Evolutionary conservation across 2,888 invertebrate genomes (phyloP).

Genomic region (Electrophaes corylata): DNA sequence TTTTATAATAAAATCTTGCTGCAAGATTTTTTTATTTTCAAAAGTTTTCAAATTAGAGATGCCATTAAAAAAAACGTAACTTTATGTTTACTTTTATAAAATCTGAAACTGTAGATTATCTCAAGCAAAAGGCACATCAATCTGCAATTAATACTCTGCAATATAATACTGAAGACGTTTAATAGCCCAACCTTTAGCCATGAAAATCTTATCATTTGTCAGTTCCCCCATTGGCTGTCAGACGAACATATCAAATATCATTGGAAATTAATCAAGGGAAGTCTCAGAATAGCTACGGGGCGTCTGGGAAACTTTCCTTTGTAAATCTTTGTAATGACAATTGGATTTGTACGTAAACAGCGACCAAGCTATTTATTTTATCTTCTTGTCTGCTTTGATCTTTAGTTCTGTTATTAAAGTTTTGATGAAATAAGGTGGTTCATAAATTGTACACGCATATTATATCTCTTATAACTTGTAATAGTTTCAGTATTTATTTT

Average conservation of each 20-base stretch:
- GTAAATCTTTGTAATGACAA: slow-evolving; percentile 33
- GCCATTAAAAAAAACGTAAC: no score
- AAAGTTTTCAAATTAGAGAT: no score
- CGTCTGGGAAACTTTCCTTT: slow-evolving; percentile 45
- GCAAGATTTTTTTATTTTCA: no score
- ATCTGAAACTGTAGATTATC: neutral
- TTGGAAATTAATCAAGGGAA: slow-evolving; percentile 74
- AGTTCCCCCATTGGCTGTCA: slow-evolving; percentile 64
- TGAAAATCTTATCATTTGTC: slow-evolving; percentile 78
- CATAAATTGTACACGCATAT: neutral
- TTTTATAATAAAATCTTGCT: no score
- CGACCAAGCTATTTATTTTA: slow-evolving; percentile 37
- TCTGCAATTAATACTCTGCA: slow-evolving; percentile 56
- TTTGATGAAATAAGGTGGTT: slow-evolving; percentile 2
- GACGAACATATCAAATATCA: slow-evolving; percentile 80
- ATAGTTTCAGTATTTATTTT: no score
- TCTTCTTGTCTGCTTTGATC: slow-evolving; percentile 36
- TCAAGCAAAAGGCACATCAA: slow-evolving; percentile 30
- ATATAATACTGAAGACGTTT: slow-evolving; percentile 65
- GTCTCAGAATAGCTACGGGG: slow-evolving; percentile 48
- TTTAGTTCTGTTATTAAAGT: slow-evolving; percentile 27
- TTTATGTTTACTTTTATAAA: no score
- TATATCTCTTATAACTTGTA: no score
- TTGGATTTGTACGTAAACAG: slow-evolving; percentile 39
- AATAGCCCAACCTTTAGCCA: slow-evolving; percentile 61